Base-by-base conservation (phyloP, 2,113 vertebrate species). In the Channa maculata region DNA sequence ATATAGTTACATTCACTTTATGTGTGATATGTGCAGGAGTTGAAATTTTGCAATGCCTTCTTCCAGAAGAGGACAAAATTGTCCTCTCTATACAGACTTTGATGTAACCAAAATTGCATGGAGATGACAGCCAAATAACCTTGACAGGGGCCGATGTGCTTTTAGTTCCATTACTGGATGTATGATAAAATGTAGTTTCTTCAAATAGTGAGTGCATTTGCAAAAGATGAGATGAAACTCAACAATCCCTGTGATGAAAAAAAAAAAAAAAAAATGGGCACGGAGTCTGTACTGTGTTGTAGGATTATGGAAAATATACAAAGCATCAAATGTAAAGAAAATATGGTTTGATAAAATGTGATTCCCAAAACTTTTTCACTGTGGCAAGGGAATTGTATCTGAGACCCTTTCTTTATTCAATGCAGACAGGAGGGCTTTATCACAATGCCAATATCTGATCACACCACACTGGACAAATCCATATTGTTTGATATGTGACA, bases 401-500 rank as follows among this genome's bases (percentile, higher is more conserved):
- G 12, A 54, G 72, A 14, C 11, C 2, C 11, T 77, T 70, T 78
- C 2, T 64, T 6, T 33, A 34, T 54, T 69, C 45, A 11, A 70
- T 45, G 43, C n/a, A 37, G 57, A 48, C 58, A 67, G 60, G 43
- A 61, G 39, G 4, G 36, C 58, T 90, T 85, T 71, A 76, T 60
- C 41, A 52, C 5, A 0, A 54, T 71, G 88, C 86, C 87, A 88
- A 88, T 83, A 64, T 82, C 75, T 83, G 84, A 86, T 91, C 55
- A 41, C 34, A 54, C 49, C 53, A 74, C 57, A 41, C 48, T 10
- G 55, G 82, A 78, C 64, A 80, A 74, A 87, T 86, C 88, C 72
- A 78, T 84, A 88, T 69, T 75, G 77, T 91, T 81, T 89, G 85
- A 92, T 89, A 74, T 77, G 80, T 87, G 85, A 87, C 86, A 83